Percentiles rank a stretch among this genome's conserved stretches.
These are phyloP conservation scores for Cataglyphis altisquamis DNA, from an alignment of 2,888 invertebrate genomes.

Conservation along the genomic window DNA sequence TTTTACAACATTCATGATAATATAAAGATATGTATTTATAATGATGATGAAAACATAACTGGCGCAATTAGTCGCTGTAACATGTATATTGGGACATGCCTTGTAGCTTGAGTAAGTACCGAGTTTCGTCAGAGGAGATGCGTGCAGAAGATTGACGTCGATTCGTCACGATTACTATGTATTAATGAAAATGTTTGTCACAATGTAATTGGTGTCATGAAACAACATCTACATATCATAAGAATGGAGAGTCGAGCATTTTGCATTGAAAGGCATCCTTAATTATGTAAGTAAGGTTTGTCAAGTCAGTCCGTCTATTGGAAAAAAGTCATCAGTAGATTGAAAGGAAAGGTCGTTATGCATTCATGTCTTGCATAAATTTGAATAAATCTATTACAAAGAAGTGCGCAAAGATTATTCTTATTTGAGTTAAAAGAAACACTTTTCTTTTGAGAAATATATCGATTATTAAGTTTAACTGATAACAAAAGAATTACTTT, in stretches of 20 bases:
- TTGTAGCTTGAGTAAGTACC: slow-evolving; percentile 41
- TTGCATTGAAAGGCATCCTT: slow-evolving; percentile 44
- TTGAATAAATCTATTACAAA: slow-evolving; percentile 30
- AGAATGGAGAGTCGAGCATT: slow-evolving; percentile 30
- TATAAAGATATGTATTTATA: neutral
- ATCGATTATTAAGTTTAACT: neutral
- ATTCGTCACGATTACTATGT: slow-evolving; percentile 43
- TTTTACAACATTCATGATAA: neutral
- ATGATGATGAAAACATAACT: slow-evolving; percentile 9
- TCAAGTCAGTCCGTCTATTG: slow-evolving; percentile 27
- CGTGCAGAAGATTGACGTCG: slow-evolving; percentile 48
- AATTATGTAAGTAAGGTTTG: slow-evolving; percentile 49
- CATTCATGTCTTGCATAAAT: slow-evolving; percentile 23
- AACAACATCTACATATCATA: slow-evolving; percentile 43
- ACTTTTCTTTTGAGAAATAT: neutral
- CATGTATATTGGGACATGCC: slow-evolving; percentile 22
- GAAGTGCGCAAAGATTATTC: neutral
- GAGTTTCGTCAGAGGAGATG: slow-evolving; percentile 38
- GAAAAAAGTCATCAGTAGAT: slow-evolving; percentile 44
- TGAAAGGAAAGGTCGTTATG: slow-evolving; percentile 23
- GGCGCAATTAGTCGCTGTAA: slow-evolving; percentile 21
- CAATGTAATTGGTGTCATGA: slow-evolving; percentile 45
- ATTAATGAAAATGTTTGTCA: slow-evolving; percentile 50
- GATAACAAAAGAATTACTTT: neutral
- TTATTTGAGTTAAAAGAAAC: slow-evolving; percentile 13